phyloP scores from a whole-genome alignment of 2,888 invertebrate genomes.

The Trimorus sp. region DNA sequence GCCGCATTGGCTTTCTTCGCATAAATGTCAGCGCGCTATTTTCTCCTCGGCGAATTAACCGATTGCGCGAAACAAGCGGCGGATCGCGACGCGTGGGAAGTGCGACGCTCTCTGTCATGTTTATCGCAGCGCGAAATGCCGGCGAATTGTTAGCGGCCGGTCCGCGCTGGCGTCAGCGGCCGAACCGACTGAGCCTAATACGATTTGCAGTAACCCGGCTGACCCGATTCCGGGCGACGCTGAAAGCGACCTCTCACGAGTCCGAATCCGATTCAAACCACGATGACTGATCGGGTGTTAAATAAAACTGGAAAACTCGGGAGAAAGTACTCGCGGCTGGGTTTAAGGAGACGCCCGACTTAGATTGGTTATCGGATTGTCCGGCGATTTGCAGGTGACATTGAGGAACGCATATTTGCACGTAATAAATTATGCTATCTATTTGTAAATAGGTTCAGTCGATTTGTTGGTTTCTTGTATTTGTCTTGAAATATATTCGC shows the following conservation, averaged over 20 bases:
- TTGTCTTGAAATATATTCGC: no score
- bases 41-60: conserved; percentile 65
- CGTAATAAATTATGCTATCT: no score
- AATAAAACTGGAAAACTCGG: conserved; percentile 39
- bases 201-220: conserved; percentile 32
- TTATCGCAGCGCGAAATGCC: conserved; percentile 45
- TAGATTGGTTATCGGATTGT: background rate
- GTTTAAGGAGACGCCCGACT: conserved; percentile 26
- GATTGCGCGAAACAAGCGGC: conserved; percentile 34
- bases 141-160: conserved; percentile 38
- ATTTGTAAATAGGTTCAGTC: no score
- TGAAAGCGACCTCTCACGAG: conserved; percentile 2
- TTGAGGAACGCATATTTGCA: no score
- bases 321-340: conserved; percentile 36
- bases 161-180: conserved; percentile 5
- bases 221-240: conserved; percentile 8
- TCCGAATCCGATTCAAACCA: background rate
- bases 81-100: conserved; percentile 57
- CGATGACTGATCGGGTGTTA: conserved; percentile 29
- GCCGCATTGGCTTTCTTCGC: conserved; percentile 70
- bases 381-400: conserved; percentile 5
- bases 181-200: conserved; percentile 14
- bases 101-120: conserved; percentile 49
- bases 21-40: conserved; percentile 71
- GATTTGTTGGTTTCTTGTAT: no score